Conservation (phyloP, 2,113 vertebrate species). For the Vulpes ferrilata region DNA sequence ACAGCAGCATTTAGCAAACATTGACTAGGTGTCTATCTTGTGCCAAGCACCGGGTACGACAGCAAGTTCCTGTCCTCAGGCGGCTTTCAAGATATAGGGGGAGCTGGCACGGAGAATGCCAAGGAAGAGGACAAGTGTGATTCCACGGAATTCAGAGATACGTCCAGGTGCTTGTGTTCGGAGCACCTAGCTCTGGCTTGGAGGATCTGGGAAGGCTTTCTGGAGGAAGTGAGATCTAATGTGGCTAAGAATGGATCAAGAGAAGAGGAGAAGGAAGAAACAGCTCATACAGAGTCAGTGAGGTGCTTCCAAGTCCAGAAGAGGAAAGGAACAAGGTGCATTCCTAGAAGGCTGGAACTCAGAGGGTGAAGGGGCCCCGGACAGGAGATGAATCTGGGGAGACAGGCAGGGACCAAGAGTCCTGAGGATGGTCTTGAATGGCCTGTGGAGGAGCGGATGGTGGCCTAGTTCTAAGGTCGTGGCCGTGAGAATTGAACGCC, state of each 20-base stretch:
- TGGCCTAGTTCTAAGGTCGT: not conserved
- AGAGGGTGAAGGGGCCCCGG: too few relatives aligned
- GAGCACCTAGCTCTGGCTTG: not conserved
- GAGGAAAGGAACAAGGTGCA: not conserved
- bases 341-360: not conserved
- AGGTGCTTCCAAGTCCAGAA: not conserved
- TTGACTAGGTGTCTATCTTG: not conserved
- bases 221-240: not conserved
- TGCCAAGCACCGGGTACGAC: not conserved
- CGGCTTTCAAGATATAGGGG: not conserved
- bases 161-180: not conserved
- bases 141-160: not conserved
- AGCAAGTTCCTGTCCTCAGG: not conserved
- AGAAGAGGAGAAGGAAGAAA: not conserved
- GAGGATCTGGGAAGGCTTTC: not conserved
- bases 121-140: not conserved
- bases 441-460: not conserved
- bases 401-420: too few relatives aligned
- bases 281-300: not conserved
- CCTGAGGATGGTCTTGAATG: too few relatives aligned
- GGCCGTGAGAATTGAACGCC: fast-evolving
- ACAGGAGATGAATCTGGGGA: not conserved
- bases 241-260: not conserved
- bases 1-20: not conserved
- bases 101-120: not conserved